A percentile compares a stretch with the other conserved stretches of the same genome.
These are phyloP conservation scores for Chloromyia formosa DNA, from an alignment of 2,888 invertebrate genomes.

Conservation along the genomic window DNA sequence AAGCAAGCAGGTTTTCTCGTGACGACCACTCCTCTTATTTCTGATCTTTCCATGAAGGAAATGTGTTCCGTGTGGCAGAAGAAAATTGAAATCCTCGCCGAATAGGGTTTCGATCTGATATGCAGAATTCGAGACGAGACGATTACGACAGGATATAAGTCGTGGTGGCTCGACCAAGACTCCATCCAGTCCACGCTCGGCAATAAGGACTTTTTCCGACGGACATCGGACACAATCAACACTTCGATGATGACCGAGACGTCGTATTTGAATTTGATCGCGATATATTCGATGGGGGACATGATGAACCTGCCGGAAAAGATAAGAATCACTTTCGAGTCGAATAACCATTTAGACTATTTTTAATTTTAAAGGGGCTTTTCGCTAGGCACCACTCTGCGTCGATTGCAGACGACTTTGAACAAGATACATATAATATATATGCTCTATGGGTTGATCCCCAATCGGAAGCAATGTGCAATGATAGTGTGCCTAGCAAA, in stretches of 20 bases:
- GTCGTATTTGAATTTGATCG: not conserved
- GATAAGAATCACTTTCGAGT: not conserved
- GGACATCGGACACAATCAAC: constrained; percentile 51
- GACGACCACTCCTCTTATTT: constrained; percentile 47
- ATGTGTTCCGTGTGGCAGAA: constrained; percentile 52
- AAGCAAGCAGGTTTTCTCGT: constrained; percentile 50
- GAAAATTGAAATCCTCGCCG: constrained; percentile 49
- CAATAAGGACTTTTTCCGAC: constrained; percentile 50
- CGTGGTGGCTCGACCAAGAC: constrained; percentile 51
- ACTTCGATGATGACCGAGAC: constrained; percentile 15
- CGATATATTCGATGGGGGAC: constrained; percentile 35
- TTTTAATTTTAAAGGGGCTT: too few relatives aligned
- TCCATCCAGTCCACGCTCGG: constrained; percentile 51
- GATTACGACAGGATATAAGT: constrained; percentile 51
- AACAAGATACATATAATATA: too few relatives aligned
- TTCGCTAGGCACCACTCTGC: too few relatives aligned
- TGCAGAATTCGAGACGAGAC: constrained; percentile 46
- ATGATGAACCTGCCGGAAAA: constrained; percentile 32
- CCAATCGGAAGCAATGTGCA: too few relatives aligned
- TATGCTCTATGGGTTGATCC: too few relatives aligned
- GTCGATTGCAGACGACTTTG: too few relatives aligned
- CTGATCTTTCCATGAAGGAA: constrained; percentile 50
- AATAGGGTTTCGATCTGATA: constrained; percentile 52
- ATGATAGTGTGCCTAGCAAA: too few relatives aligned
- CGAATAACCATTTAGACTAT: too few relatives aligned